These are phyloP conservation scores for Poeciliopsis turrubarensis DNA, from an alignment of 2,113 vertebrate genomes.

Conservation along the genomic window DNA sequence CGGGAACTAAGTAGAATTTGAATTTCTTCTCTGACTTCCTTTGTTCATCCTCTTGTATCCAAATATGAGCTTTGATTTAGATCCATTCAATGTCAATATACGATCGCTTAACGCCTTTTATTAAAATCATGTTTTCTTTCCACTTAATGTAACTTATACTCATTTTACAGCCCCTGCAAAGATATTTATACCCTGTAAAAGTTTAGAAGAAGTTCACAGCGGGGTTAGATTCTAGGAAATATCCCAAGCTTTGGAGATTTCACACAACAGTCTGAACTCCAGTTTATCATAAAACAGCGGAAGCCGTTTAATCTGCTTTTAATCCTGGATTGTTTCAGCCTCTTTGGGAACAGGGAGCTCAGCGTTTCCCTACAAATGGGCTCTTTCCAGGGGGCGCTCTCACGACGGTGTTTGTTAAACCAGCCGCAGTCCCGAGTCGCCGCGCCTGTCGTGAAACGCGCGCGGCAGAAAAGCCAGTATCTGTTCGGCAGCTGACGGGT, in stretches of 20 bases:
- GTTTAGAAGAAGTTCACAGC: too few relatives aligned
- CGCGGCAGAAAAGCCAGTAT: background rate
- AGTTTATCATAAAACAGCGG: too few relatives aligned
- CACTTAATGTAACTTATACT: background rate
- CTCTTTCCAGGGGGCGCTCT: too few relatives aligned
- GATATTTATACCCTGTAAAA: too few relatives aligned
- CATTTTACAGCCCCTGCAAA: too few relatives aligned
- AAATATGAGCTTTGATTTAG: background rate
- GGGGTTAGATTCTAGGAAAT: too few relatives aligned
- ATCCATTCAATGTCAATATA: conserved; percentile 6
- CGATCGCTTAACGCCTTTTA: conserved; percentile 33
- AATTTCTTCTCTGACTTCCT: background rate
- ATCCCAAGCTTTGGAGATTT: too few relatives aligned
- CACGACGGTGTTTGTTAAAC: background rate
- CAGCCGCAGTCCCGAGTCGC: background rate
- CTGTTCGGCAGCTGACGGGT: background rate
- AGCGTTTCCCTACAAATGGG: too few relatives aligned
- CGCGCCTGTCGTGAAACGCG: background rate
- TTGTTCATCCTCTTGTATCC: background rate
- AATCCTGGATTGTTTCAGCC: too few relatives aligned
- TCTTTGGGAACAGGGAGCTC: too few relatives aligned
- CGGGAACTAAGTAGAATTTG: background rate
- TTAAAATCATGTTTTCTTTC: background rate
- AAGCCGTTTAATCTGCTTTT: too few relatives aligned
- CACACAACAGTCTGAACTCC: too few relatives aligned